A percentile compares a stretch with the other conserved stretches of the same genome.
These are phyloP conservation scores for Alcedo quadribrachys DNA, from an alignment of 2,797 vertebrate species.

Conservation along the genomic window DNA sequence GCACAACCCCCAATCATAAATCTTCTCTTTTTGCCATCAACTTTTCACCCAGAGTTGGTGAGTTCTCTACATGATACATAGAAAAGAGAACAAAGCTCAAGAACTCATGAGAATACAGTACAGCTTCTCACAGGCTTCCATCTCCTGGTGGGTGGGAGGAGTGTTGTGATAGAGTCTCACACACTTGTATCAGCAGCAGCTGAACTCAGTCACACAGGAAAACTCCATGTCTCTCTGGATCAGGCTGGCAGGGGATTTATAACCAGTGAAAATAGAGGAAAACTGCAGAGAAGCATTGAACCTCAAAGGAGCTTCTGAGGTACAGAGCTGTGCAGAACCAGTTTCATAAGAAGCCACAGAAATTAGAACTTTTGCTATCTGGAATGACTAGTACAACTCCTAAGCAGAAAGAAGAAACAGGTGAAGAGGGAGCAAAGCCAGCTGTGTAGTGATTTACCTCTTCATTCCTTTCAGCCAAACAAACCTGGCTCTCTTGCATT, in stretches of 20 bases:
- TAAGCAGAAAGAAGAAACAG: background rate
- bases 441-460: constrained; percentile 37
- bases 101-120: background rate
- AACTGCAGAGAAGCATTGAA: background rate
- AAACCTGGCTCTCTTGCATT: constrained; percentile 79
- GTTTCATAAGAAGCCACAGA: background rate
- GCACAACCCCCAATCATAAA: background rate
- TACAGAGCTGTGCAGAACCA: background rate
- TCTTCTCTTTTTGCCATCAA: background rate
- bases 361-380: background rate
- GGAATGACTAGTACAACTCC: background rate
- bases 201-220: background rate
- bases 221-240: background rate
- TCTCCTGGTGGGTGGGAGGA: background rate
- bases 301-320: background rate
- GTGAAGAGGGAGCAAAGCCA: background rate
- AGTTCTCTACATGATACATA: rapidly evolving
- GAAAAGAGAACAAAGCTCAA: background rate
- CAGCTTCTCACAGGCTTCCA: background rate
- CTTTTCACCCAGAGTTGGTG: background rate
- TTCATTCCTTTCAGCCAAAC: constrained; percentile 67
- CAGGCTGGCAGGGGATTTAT: background rate
- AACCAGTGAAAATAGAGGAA: background rate
- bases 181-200: background rate
- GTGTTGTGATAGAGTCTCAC: background rate